These are phyloP conservation scores for Chrysolina americana DNA, from an alignment of 2,888 invertebrate species.

Conservation along the genomic window DNA sequence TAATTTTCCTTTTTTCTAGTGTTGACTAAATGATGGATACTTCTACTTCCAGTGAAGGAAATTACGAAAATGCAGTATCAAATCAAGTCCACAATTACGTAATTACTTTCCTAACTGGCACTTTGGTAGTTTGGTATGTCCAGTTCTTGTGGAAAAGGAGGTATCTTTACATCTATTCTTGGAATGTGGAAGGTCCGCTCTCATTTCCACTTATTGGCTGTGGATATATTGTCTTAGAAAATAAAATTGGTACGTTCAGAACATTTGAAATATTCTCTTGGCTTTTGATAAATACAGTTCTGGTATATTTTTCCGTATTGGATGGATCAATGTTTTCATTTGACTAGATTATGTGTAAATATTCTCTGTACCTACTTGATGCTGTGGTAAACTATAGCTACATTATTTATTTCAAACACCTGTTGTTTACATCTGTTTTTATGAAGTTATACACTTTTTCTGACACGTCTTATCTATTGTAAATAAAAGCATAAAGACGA, in stretches of 20 bases:
- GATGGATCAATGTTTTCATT: too few species aligned
- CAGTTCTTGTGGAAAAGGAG: slow-evolving; percentile 66
- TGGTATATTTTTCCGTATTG: too few species aligned
- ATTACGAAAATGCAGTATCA: not conserved
- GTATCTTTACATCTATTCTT: slow-evolving; percentile 71
- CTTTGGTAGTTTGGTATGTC: not conserved
- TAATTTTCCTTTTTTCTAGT: not conserved
- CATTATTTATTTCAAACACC: too few species aligned
- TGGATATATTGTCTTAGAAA: not conserved
- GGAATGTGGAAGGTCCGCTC: slow-evolving; percentile 63
- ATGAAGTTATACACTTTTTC: too few species aligned
- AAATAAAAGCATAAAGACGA: too few species aligned
- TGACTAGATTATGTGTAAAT: too few species aligned
- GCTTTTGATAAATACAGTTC: too few species aligned
- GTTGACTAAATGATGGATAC: not conserved
- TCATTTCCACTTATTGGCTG: slow-evolving; percentile 38
- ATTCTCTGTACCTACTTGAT: too few species aligned
- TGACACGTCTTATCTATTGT: too few species aligned
- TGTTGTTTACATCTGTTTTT: too few species aligned
- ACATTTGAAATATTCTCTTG: too few species aligned
- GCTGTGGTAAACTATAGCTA: too few species aligned
- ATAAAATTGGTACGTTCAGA: not conserved
- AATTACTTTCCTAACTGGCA: not conserved
- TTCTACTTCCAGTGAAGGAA: not conserved
- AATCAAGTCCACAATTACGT: not conserved